Evolutionary conservation across 2,888 invertebrate genomes (phyloP).

Genomic region (Teleogryllus oceanicus): DNA sequence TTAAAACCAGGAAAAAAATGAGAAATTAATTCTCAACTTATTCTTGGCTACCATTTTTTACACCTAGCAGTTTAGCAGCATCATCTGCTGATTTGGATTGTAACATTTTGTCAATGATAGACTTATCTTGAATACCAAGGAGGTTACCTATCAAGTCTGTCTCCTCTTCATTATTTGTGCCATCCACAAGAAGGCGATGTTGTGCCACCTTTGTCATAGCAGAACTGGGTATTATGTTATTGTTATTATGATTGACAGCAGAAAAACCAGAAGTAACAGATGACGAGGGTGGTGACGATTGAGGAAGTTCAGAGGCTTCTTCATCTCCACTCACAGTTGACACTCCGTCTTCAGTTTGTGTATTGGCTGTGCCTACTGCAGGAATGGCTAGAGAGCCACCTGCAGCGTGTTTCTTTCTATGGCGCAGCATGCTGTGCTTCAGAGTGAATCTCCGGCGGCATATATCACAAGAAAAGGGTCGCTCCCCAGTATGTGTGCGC

Average conservation of each 20-base stretch:
- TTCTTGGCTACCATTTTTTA: constrained; percentile 44
- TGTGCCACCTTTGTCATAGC: neutral
- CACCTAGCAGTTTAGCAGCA: constrained; percentile 82
- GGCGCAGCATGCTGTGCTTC: constrained; percentile 91
- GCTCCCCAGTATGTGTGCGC: constrained; percentile 88
- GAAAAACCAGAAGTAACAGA: neutral
- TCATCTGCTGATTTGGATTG: constrained; percentile 72
- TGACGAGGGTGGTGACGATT: neutral
- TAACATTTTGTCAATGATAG: constrained; percentile 78
- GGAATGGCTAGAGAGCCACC: neutral
- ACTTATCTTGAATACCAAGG: constrained; percentile 80
- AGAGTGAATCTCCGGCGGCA: constrained; percentile 84
- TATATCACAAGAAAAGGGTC: constrained; percentile 88
- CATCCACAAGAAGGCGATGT: constrained; percentile 12
- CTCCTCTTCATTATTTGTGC: constrained; percentile 25
- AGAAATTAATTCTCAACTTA: neutral
- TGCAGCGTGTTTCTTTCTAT: constrained; percentile 75
- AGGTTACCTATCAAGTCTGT: constrained; percentile 83
- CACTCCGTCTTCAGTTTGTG: constrained; percentile 6
- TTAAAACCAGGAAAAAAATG: neutral
- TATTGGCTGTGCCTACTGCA: constrained; percentile 32
- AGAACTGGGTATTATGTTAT: constrained; percentile 30
- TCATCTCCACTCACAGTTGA: constrained; percentile 30
- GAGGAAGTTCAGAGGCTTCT: constrained; percentile 20
- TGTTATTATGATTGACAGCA: constrained; percentile 34